phyloP scores from a whole-genome alignment of 2,797 vertebrate genomes.

The Perodicticus potto region DNA sequence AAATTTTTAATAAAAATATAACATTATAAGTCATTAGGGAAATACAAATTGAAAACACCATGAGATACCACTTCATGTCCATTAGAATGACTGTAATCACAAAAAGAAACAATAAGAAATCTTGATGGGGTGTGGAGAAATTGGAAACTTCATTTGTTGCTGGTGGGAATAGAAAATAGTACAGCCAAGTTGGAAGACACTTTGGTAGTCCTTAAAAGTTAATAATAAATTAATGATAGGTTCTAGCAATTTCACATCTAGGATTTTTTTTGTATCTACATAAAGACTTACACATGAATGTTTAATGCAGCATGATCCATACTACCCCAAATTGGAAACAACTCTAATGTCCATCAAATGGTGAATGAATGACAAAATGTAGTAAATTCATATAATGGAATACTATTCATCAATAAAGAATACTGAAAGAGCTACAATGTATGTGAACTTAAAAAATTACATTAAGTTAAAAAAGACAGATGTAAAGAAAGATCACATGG shows the following conservation, averaged over 20 bases:
- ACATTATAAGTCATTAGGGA: background rate
- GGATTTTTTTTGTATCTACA: background rate
- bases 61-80: background rate
- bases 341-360: background rate
- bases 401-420: background rate
- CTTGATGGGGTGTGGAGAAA: background rate
- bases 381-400: background rate
- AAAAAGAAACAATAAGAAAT: background rate
- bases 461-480: constrained; percentile 30
- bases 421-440: background rate
- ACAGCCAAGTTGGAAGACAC: background rate
- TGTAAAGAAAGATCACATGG: background rate
- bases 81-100: background rate
- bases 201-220: background rate
- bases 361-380: background rate
- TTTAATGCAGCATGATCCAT: background rate
- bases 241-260: background rate
- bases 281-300: background rate
- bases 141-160: background rate
- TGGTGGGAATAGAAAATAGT: background rate
- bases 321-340: background rate
- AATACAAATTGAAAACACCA: background rate
- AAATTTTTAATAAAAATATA: constrained; percentile 17
- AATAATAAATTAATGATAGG: background rate
- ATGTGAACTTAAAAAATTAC: background rate